Base-by-base conservation (phyloP, 2,888 invertebrate genomes). In the Sarcophaga subvicina region DNA sequence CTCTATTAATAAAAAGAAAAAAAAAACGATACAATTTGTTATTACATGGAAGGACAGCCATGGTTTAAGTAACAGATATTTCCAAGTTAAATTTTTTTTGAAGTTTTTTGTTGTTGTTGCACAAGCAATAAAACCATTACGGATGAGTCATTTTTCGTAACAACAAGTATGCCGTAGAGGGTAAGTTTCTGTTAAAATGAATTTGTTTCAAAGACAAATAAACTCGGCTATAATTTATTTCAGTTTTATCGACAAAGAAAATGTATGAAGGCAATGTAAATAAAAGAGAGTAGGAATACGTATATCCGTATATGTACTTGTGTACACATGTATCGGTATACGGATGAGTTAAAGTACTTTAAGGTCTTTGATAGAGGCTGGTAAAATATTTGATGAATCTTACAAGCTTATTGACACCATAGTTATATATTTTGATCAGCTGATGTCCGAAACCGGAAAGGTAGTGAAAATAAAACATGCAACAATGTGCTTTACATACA, bases 131-230 rank as follows among this genome's bases (percentile, higher is more conserved):
- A 70, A 49, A 11, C 11, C 14, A 80, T 72, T 70, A 70, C 22
- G 6, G 59, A 76, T 82, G 82, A 76, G 64, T 82, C 70, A 82
- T 76, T 10, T 59, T 45, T 47, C 6, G 1, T 8, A 69, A 47
- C 14, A 14, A 54, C 54, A 54, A 54, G 54, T 17, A 62, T 25
- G 62, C 62, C 20, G 0, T 54, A n/a, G 17, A 76, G 82, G 82
- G 70, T 76, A 71, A 76, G 64, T 64, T 70, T 76, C 45, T 71
- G 47, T 17, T 71, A 4, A 70, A 82, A 76, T 64, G 45, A 49
- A 63, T 75, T 69, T 73, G 73, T 63, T 81, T 70, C 25, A 75
- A 69, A 81, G 70, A 64, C 70, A 63, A 71, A 79, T 54, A 78
- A 69, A 64, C 20, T 49, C 45, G 12, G 63, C 17, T 71, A 71